A percentile compares a stretch with the other conserved stretches of the same genome.
phyloP scores from a whole-genome alignment of 53 echinoderm and acorn worm genomes.

The Henricia sp. region DNA sequence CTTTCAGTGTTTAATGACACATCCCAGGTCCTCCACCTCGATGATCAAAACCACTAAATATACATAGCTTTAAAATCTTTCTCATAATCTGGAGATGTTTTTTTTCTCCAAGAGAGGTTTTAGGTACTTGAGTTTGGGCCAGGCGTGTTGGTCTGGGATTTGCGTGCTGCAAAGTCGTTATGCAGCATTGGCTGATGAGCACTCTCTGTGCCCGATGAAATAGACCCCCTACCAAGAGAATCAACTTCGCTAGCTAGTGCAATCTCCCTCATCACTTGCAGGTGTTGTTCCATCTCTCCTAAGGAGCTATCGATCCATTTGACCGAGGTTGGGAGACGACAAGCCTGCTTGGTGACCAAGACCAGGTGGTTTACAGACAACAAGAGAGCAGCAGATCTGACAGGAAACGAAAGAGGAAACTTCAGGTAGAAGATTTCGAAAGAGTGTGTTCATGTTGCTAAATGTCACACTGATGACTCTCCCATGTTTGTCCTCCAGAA shows the following conservation, averaged over 20 bases:
- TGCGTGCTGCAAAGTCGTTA: conserved; percentile 3
- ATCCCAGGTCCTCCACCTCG: too few relatives aligned
- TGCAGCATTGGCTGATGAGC: conserved; percentile 53
- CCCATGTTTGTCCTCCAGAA: too few relatives aligned
- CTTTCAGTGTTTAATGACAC: too few relatives aligned
- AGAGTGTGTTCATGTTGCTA: too few relatives aligned
- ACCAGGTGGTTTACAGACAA: conserved; percentile 87
- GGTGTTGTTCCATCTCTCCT: conserved; percentile 88
- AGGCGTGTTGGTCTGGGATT: not conserved
- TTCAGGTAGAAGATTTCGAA: too few relatives aligned
- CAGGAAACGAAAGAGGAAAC: not conserved
- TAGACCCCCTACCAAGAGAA: conserved; percentile 37
- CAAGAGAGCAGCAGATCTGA: conserved; percentile 84
- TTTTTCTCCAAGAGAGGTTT: not conserved
- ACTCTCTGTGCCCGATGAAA: conserved; percentile 68
- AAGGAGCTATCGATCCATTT: conserved; percentile 93
- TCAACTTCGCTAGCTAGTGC: conserved; percentile 52
- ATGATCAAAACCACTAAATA: too few relatives aligned
- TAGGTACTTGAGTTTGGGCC: not conserved
- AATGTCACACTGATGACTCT: too few relatives aligned
- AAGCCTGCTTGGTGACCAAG: conserved; percentile 93
- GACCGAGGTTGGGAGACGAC: conserved; percentile 75
- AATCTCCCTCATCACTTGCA: conserved; percentile 62
- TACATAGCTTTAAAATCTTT: too few relatives aligned
- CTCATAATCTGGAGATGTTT: not conserved